Base-by-base conservation (phyloP, 2,888 invertebrate genomes). In the Polietes domitor region DNA sequence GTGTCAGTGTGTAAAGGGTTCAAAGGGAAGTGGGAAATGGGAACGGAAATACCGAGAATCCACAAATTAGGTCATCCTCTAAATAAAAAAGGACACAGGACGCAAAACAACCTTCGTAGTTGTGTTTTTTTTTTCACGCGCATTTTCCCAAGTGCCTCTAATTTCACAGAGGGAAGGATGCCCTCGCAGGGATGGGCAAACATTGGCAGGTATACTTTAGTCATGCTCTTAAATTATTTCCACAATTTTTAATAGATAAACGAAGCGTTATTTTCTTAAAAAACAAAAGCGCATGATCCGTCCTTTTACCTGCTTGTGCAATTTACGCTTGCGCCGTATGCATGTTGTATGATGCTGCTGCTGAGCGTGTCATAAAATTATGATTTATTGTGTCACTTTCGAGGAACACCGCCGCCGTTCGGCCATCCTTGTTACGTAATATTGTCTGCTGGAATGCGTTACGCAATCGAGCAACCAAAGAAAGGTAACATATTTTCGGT, bases 301-400 rank as follows among this genome's bases (percentile, higher is more conserved):
- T 6, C 32, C 32, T 15, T n/a, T 61, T 61, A 61, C 61, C 61
- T 71, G 43, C 37, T 74, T 74, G 17, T n/a, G 61, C 28, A 61
- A 61, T 17, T 61, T 28, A 28, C 58, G 21, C 28, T 41, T n/a
- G n/a, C n/a, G n/a, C n/a, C n/a, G n/a, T n/a, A n/a, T n/a, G n/a
- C n/a, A n/a, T n/a, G n/a, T n/a, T n/a, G n/a, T n/a, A n/a, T n/a
- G n/a, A n/a, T n/a, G n/a, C n/a, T n/a, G 37, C 26, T 41, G 17
- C 15, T 63, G 47, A 12, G 6, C 15, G 50, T 79, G 84, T 86
- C 85, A 86, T 82, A 86, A 85, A 82, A 73, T 79, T 86, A 83
- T 86, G 86, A 86, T 86, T 85, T 85, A 86, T 80, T 84, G 65
- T 83, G 55, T 74, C 72, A 68, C 58, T 77, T 85, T 81, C 72